Evolutionary conservation across 1,140 invertebrate species (phyloP), one percentile per base, ranked within the genome.

Genomic region (Brachionus koreanus): DNA sequence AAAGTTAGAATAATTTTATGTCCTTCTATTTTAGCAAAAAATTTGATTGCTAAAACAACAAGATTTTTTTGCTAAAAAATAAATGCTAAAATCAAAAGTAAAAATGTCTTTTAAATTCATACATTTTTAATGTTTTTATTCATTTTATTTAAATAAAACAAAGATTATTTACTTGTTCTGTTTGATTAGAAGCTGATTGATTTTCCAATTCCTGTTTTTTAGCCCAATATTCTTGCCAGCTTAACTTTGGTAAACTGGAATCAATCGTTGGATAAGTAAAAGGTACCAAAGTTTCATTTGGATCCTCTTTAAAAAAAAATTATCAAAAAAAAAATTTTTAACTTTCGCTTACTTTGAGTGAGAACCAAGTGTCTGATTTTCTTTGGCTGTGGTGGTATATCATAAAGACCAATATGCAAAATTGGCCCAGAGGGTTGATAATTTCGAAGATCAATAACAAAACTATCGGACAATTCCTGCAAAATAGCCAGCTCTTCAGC

Each of bases 351-450:
- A 88, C 87, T 83, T 84, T 85, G 84, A 16, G 86, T 88, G 12
- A 88, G 86, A 10, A 84, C 85, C 87, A 87, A 88, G 10, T 85
- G 84, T 16, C 86, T 85, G 35, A 85, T 85, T 33, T 83, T 84
- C 83, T 87, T 87, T 19, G 88, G 87, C 74, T 89, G 88, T 6
- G 88, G 88, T 39, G 88, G 87, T 39, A 89, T 83, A 35, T 85
- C n/a, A 67, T 88, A 85, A 9, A 89, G 83, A 83, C 87, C 85
- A 69, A 89, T 85, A 52, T 86, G 84, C 76, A 87, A 86, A 10
- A 88, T 83, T 7, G 87, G 87, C 23, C 87, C 87, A 3, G 88
- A 76, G 33, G 86, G 85, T 57, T 85, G 65, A 83, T 85, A 85
- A 25, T 86, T 86, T 83, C 88, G 74, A 29, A 89, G 79, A 84